Evolutionary conservation across 2,888 invertebrate genomes (phyloP).

Genomic region (Caenorhabditis auriculariae): DNA sequence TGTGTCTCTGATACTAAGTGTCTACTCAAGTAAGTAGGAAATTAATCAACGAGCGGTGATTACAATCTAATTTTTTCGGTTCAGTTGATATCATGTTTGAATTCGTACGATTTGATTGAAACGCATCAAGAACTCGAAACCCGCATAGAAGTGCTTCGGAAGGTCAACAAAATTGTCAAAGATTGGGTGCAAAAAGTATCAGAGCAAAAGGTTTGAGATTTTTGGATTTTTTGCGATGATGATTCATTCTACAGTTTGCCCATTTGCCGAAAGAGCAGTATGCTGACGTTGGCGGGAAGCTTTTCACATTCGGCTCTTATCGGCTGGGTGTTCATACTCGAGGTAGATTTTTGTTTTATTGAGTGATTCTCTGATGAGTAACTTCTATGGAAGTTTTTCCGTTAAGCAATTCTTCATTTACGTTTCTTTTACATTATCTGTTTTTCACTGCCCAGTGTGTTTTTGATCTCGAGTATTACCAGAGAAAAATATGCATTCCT

Average conservation of each 20-base stretch:
- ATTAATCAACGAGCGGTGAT: constrained; percentile 3
- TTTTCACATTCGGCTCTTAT: constrained; percentile 99
- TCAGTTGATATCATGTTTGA: constrained; percentile 35
- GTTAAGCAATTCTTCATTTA: too few species aligned
- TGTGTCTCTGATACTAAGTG: neutral
- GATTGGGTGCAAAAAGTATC: constrained; percentile 92
- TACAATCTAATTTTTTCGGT: too few species aligned
- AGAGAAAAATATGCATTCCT: too few species aligned
- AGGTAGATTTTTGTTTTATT: constrained; percentile 9
- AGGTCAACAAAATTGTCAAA: constrained; percentile 85
- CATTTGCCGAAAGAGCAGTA: constrained; percentile 84
- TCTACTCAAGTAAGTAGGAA: neutral
- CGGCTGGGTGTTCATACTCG: constrained; percentile 85
- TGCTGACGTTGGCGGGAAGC: constrained; percentile 88
- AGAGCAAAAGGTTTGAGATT: constrained; percentile 68
- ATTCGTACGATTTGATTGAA: constrained; percentile 51
- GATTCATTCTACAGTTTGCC: neutral
- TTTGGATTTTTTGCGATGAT: neutral
- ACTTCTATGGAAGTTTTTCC: too few species aligned
- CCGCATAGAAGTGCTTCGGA: constrained; percentile 69
- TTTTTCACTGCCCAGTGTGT: too few species aligned
- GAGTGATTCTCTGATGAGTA: too few species aligned
- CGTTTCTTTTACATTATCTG: too few species aligned
- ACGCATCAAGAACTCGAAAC: constrained; percentile 53
- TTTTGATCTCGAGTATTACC: too few species aligned